Evolutionary conservation across 2,888 invertebrate species (phyloP).

Genomic region (Pheosia gnoma): DNA sequence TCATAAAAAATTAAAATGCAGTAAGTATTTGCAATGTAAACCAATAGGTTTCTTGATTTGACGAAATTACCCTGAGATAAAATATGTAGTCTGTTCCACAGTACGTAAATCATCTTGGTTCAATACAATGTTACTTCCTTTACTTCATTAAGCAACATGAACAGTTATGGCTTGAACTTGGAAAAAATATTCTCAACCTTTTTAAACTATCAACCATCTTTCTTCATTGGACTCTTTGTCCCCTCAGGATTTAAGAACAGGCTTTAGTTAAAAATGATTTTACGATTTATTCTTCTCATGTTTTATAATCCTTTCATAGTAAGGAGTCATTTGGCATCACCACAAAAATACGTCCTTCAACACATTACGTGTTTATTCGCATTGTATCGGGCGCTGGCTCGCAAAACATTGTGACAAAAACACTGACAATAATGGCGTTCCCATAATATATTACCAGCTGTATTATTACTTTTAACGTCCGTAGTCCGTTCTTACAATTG

Average conservation of each 20-base stretch:
- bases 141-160: too few species aligned
- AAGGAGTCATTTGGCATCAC: slow-evolving; percentile 14
- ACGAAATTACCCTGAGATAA: too few species aligned
- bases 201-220: too few species aligned
- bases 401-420: slow-evolving; percentile 19
- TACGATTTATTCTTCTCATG: slow-evolving; percentile 7
- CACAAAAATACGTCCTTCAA: slow-evolving; percentile 24
- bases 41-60: too few species aligned
- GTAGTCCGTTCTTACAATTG: neutral
- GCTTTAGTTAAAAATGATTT: neutral
- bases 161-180: too few species aligned
- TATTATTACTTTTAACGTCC: neutral
- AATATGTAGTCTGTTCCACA: too few species aligned
- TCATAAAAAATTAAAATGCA: slow-evolving; percentile 25
- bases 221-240: too few species aligned
- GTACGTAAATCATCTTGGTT: too few species aligned
- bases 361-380: slow-evolving; percentile 20
- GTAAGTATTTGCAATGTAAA: slow-evolving; percentile 23
- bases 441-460: neutral
- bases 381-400: slow-evolving; percentile 10
- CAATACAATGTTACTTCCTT: too few species aligned
- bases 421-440: slow-evolving; percentile 7
- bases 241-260: too few species aligned
- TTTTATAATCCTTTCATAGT: slow-evolving; percentile 3
- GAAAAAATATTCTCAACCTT: too few species aligned